phyloP scores from a whole-genome alignment of 2,113 vertebrate genomes.

The Strix aluco region DNA sequence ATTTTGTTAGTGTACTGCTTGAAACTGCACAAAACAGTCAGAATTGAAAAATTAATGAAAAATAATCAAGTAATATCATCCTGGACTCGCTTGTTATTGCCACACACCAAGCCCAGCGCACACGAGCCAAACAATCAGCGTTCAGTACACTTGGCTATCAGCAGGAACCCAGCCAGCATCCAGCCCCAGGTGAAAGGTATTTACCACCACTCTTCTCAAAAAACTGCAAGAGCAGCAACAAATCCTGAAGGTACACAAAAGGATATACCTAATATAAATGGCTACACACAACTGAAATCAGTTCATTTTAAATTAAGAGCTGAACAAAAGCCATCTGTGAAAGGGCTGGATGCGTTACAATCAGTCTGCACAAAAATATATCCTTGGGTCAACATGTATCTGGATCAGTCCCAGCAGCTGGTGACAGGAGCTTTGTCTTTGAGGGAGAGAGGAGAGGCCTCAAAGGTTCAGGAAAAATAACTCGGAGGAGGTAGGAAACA shows the following conservation, averaged over 20 bases:
- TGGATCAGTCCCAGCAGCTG: background rate
- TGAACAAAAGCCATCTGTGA: background rate
- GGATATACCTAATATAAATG: no score
- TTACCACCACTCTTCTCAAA: background rate
- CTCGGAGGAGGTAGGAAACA: accelerated
- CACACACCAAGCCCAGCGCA: background rate
- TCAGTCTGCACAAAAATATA: background rate
- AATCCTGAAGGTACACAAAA: no score
- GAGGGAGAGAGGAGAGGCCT: background rate
- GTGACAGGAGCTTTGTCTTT: background rate
- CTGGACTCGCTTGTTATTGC: background rate
- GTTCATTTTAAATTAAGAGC: background rate
- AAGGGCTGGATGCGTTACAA: background rate
- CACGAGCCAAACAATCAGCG: background rate
- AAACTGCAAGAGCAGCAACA: background rate
- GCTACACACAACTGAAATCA: background rate
- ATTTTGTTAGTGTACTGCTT: background rate
- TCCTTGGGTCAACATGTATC: background rate
- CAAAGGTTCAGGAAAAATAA: background rate
- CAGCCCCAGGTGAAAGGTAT: background rate
- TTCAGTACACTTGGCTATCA: no score
- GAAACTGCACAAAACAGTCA: background rate
- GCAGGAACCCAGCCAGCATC: background rate
- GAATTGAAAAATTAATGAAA: background rate
- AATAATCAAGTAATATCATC: background rate